Evolutionary conservation across 2,797 vertebrate genomes (phyloP), one percentile per base, ranked within the genome.

Genomic region (Cottoperca gobio): DNA sequence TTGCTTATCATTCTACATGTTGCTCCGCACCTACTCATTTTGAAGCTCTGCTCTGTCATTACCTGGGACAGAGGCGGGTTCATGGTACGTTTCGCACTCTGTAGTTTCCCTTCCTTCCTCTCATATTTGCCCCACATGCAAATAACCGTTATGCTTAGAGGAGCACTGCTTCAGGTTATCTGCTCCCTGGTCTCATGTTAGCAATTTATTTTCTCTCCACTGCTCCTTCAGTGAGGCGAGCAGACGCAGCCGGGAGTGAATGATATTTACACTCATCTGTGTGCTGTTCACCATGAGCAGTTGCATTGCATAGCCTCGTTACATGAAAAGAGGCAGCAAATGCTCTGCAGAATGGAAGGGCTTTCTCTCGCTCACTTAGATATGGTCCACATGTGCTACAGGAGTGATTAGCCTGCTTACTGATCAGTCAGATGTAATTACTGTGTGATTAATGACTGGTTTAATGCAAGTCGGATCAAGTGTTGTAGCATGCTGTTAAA

Each of bases 31-130:
- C 90, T 86, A 79, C 75, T 93, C 81, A 92, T 93, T 92, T 91
- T n/a, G 66, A 31, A 68, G 14, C 79, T 31, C 37, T 73, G 78
- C 86, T 87, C 88, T 93, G 77, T 92, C 84, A 91, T 93, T 94
- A 93, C 87, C 88, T 91, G 90, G 59, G 65, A 83, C 49, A 35
- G 84, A 87, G 87, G 87, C 86, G 74, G 81, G 76, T 76, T 82
- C 50, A 53, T 12, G 53, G 81, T 75, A 76, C 57, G 6, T 65
- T 79, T 77, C 60, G 71, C 54, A 42, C 78, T 85, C 76, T 89
- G 83, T 81, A 87, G 83, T 90, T 89, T 78, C 74, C 81, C 65
- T 64, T 76, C 67, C 73, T 86, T 82, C 73, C 65, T 77, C 81
- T 83, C 40, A 52, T 81, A 54, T 86, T 89, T 76, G 52, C 55